These are phyloP conservation scores for Uromys caudimaculatus DNA, from an alignment of 2,797 vertebrate genomes.

Conservation along the genomic window DNA sequence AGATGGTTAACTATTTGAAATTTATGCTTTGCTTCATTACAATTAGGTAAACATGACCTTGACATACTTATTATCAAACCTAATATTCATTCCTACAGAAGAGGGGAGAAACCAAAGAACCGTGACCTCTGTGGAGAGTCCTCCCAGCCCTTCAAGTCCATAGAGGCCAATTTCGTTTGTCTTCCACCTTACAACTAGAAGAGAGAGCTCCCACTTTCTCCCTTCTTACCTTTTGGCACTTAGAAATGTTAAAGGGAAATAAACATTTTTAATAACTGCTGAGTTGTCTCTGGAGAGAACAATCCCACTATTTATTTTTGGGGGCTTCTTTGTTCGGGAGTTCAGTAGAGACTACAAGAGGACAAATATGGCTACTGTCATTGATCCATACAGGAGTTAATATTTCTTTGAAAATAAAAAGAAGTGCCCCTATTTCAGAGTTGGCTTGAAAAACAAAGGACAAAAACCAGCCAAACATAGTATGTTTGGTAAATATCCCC, in stretches of 20 bases:
- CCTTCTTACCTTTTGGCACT: background rate
- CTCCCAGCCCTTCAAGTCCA: background rate
- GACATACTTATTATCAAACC: slow-evolving; percentile 77
- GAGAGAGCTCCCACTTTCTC: background rate
- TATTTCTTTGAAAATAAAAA: background rate
- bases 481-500: background rate
- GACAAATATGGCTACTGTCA: background rate
- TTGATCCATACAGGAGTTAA: background rate
- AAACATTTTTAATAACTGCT: background rate
- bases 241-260: slow-evolving; percentile 8
- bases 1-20: slow-evolving; percentile 81
- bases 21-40: slow-evolving; percentile 82
- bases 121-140: slow-evolving; percentile 55
- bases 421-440: background rate
- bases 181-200: background rate
- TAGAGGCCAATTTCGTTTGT: background rate
- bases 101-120: slow-evolving; percentile 67
- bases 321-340: background rate
- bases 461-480: background rate
- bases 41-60: slow-evolving; percentile 83
- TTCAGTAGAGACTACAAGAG: background rate
- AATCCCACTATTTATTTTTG: background rate
- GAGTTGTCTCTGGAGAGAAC: background rate
- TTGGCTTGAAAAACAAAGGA: background rate
- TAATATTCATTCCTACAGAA: slow-evolving; percentile 56